Evolutionary conservation across 2,113 vertebrate species (phyloP).

Genomic region (Corythaeola cristata): DNA sequence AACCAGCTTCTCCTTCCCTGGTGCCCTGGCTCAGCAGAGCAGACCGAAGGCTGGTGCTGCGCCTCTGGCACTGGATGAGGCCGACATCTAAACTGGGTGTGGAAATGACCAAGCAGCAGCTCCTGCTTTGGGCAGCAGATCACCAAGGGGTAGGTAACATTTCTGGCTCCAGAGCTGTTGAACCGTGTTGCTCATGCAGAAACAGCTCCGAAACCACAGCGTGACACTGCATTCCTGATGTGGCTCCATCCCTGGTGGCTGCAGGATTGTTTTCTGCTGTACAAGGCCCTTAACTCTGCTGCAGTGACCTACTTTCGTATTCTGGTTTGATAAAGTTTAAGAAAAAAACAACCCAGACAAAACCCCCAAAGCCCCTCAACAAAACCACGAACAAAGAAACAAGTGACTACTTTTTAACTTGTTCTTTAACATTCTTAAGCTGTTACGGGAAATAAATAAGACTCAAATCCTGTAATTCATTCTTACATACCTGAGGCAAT

Average conservation of each 20-base stretch:
- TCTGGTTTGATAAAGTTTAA: background rate
- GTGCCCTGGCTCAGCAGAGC: background rate
- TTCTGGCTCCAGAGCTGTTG: background rate
- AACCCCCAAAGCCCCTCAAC: background rate
- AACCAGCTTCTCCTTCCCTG: background rate
- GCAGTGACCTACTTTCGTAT: constrained; percentile 19
- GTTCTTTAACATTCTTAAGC: background rate
- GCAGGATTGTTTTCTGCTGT: background rate
- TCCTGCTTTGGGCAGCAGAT: background rate
- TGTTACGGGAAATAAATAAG: constrained; percentile 6
- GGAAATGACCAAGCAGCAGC: background rate
- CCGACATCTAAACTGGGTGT: fast-evolving
- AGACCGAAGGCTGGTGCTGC: fast-evolving
- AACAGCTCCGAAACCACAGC: fast-evolving
- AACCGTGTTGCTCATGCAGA: background rate
- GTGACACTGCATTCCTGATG: background rate
- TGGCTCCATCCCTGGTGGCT: background rate
- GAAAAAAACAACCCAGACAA: background rate
- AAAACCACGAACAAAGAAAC: background rate
- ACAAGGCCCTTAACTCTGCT: background rate
- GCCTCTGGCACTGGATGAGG: no score
- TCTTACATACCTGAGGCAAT: constrained; percentile 5
- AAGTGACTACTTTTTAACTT: background rate
- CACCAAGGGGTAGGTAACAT: fast-evolving
- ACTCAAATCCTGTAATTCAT: constrained; percentile 21